These are phyloP conservation scores for Phaenicophaeus curvirostris DNA, from an alignment of 2,797 vertebrate genomes.

Conservation along the genomic window DNA sequence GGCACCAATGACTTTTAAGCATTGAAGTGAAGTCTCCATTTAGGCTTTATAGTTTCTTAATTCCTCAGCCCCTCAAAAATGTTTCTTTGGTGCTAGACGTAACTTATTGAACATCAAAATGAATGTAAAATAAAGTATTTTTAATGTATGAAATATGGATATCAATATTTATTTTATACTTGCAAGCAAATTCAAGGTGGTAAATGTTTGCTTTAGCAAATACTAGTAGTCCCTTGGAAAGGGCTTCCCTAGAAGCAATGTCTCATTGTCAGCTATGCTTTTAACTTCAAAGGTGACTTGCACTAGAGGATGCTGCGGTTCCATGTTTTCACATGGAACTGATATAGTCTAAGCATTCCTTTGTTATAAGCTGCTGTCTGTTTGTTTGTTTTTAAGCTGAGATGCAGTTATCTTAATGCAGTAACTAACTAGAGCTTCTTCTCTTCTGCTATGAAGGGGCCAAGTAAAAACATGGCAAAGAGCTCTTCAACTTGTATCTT, in stretches of 20 bases:
- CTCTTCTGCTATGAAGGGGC: conserved; percentile 7
- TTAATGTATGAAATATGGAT: conserved; percentile 68
- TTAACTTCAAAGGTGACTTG: conserved; percentile 60
- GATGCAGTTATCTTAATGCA: conserved; percentile 36
- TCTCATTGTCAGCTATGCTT: conserved; percentile 54
- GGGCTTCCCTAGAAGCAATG: conserved; percentile 55
- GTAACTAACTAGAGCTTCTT: conserved; percentile 11
- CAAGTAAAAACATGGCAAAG: neutral
- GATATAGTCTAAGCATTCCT: conserved; percentile 50
- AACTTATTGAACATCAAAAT: conserved; percentile 72
- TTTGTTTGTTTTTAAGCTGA: conserved; percentile 19
- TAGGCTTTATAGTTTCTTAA: conserved; percentile 40
- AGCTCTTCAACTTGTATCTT: neutral
- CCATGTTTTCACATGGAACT: conserved; percentile 38
- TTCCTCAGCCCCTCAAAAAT: conserved; percentile 58
- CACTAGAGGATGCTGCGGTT: conserved; percentile 69
- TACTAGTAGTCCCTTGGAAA: conserved; percentile 50
- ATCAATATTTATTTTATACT: conserved; percentile 71
- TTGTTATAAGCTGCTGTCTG: conserved; percentile 50
- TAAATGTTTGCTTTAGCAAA: conserved; percentile 63
- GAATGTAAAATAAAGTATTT: conserved; percentile 75
- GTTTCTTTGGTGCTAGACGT: conserved; percentile 70
- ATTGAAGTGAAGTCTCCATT: conserved; percentile 36
- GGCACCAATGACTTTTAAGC: conserved; percentile 43
- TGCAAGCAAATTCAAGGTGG: conserved; percentile 54